Evolutionary conservation across 2,113 vertebrate species (phyloP).

Genomic region (Cacatua alba): DNA sequence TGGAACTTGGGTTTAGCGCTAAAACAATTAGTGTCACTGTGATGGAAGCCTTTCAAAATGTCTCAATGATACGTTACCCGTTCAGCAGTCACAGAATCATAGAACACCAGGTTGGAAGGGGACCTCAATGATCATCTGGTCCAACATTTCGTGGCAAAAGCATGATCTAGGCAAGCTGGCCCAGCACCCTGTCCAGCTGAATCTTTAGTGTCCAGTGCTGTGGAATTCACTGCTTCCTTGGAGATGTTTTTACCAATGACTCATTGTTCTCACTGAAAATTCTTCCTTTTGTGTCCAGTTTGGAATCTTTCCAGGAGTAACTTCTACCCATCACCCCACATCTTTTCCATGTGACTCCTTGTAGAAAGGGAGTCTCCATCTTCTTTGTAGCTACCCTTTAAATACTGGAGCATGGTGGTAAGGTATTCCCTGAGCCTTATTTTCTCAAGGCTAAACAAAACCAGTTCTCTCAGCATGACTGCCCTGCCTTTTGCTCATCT

Average conservation of each 20-base stretch:
- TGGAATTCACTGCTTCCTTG: background rate
- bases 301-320: background rate
- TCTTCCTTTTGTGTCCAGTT: background rate
- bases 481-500: background rate
- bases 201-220: background rate
- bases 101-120: background rate
- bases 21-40: rapidly evolving
- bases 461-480: background rate
- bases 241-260: background rate
- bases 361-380: background rate
- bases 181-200: background rate
- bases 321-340: background rate
- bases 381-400: background rate
- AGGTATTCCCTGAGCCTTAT: background rate
- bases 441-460: background rate
- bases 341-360: background rate
- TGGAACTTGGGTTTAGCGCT: background rate
- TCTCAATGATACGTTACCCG: background rate
- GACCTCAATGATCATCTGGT: background rate
- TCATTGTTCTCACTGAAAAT: background rate
- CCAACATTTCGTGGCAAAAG: background rate
- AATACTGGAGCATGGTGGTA: background rate
- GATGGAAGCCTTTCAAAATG: background rate
- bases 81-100: background rate
- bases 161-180: background rate